Evolutionary conservation across 2,888 invertebrate genomes (phyloP), one percentile per base, ranked within the genome.

Genomic region (Matsumyia berberina): DNA sequence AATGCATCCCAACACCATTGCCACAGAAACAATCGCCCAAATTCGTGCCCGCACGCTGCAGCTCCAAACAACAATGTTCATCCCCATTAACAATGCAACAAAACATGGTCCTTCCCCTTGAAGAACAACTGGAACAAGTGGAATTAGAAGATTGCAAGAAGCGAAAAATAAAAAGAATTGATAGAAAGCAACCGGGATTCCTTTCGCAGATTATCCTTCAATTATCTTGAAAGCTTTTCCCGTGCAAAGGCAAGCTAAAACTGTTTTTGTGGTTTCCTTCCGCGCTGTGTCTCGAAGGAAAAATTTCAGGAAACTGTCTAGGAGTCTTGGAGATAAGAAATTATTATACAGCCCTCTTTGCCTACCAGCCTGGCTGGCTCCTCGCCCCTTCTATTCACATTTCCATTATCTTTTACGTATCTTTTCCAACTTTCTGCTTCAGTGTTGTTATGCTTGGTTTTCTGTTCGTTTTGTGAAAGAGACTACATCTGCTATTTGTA

Each of bases 191-290:
- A 44, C 9, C 5, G 55, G 19, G 46, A 76, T 64, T 64, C 35
- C 49, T 57, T 70, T 77, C 46, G 12, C 11, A 49, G 72, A 79
- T 64, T 72, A 64, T 79, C 39, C 77, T 77, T 82, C 81, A 82
- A 82, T 82, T 82, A 82, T 77, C 42, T 51, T 82, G 81, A 82
- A 82, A 82, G 81, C 70, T 72, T 82, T 80, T 49, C 51, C 24
- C 1, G 29, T 35, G 42, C 24, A n/a, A 58, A 66, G 17, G 9
- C n/a, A 17, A 60, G 33, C 35, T 57, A 9, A 33, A 24, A 29
- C 49, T 42, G 44, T 64, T 64, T 57, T 69, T 64, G 15, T 31
- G 49, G 35, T 44, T 66, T 31, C 31, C 11, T 12, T 44, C 29
- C 17, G 0, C 2, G 7, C 11, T 9, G 31, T 33, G 24, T 24